Conservation (phyloP, 2,113 vertebrate genomes). For the Nerophis ophidion region DNA sequence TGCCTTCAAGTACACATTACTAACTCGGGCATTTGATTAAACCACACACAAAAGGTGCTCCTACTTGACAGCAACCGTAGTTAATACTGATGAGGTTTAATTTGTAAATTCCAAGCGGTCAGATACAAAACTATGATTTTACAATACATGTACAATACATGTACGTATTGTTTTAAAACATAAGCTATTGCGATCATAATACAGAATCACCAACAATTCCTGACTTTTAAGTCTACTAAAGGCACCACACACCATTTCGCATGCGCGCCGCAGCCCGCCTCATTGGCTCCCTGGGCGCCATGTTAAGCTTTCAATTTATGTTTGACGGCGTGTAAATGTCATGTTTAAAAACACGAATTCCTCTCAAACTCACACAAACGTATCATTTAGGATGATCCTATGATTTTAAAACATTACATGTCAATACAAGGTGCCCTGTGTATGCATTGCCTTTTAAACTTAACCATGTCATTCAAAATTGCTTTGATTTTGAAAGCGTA, state of each 20-base stretch:
- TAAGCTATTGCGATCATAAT: neutral
- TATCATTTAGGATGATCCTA: neutral
- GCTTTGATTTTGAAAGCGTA: conserved; percentile 14
- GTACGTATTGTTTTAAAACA: neutral
- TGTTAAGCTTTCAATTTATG: conserved; percentile 39
- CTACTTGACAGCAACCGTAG: neutral
- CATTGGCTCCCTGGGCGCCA: conserved; percentile 46
- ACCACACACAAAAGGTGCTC: neutral
- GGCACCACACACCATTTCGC: conserved; percentile 55
- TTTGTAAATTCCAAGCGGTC: neutral
- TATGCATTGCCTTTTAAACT: neutral
- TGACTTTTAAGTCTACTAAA: conserved; percentile 1
- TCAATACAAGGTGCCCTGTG: neutral
- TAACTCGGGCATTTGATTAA: conserved; percentile 15
- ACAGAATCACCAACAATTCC: rapidly evolving
- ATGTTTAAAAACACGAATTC: neutral
- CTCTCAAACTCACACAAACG: neutral
- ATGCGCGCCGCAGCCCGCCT: conserved; percentile 43
- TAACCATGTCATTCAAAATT: conserved; percentile 26
- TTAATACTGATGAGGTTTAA: neutral
- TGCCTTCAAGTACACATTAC: conserved; percentile 4
- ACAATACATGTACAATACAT: neutral
- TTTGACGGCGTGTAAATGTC: neutral
- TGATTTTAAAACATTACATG: neutral
- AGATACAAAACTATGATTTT: neutral